Evolutionary conservation across 2,888 invertebrate genomes (phyloP), one percentile per base, ranked within the genome.

Genomic region (Lathronympha strigana): DNA sequence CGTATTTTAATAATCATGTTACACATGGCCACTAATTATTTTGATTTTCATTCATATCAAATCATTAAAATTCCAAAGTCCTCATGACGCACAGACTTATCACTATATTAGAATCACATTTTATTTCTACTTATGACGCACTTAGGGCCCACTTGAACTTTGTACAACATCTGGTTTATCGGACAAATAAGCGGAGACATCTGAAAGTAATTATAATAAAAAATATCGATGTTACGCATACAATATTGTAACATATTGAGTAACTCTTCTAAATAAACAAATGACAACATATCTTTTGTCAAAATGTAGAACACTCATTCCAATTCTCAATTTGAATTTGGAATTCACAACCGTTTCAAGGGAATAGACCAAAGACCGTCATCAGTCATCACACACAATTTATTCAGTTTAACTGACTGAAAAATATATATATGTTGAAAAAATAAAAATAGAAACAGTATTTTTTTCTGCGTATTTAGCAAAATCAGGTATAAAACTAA

Each of bases 41-140:
- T n/a, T n/a, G 23, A 51, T 33, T 40, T 54, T 6, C 0, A 11
- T 28, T 25, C 25, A 40, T 40, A 40, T 54, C 23, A 28, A n/a
- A 23, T 43, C 28, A 19, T 55, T 43, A 55, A 55, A 55, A 55
- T 55, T 43, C 38, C 13, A n/a, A 40, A 40, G 17, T 43, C 17
- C 17, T 31, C 9, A 2, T 55, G 55, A 43, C 50, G 49, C 38
- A 15, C n/a, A 21, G 5, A 5, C 4, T 64, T 64, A 64, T 64
- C 64, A 33, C n/a, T 45, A 47, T 64, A 64, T 51, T 38, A 64
- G 51, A 64, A 64, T 64, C 51, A 64, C 53, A 64, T 64, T 51
- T 64, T 53, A 53, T 31, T 51, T 21, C 23, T 38, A 63, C 54
- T 64, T 58, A 60, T 60, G 64, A 64, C 51, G 58, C 64, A 64